Evolutionary conservation across 2,888 invertebrate genomes (phyloP).

Genomic region (Ochropleura leucogaster): DNA sequence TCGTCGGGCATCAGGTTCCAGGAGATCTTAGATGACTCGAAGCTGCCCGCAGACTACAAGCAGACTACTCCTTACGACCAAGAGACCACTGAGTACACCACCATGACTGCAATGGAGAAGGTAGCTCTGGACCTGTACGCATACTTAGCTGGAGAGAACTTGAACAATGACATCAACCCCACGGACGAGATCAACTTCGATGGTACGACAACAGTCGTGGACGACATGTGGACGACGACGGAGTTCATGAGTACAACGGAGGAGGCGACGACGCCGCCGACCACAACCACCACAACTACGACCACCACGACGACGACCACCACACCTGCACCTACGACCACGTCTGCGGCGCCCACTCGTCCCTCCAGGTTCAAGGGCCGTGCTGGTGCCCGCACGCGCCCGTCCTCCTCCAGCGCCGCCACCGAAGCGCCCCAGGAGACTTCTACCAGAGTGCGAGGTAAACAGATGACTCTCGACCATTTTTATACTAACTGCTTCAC

Average conservation of each 20-base stretch:
- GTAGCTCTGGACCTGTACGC: slow-evolving; percentile 96
- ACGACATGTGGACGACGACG: slow-evolving; percentile 85
- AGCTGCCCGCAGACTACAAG: slow-evolving; percentile 84
- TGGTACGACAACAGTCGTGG: slow-evolving; percentile 81
- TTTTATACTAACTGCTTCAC: slow-evolving; percentile 57
- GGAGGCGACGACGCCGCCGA: slow-evolving; percentile 88
- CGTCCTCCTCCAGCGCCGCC: slow-evolving; percentile 78
- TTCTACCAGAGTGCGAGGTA: slow-evolving; percentile 88
- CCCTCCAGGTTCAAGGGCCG: slow-evolving; percentile 87
- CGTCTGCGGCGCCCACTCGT: slow-evolving; percentile 83
- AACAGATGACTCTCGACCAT: slow-evolving; percentile 56
- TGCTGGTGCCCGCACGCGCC: slow-evolving; percentile 83
- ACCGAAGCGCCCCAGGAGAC: slow-evolving; percentile 87
- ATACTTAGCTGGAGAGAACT: slow-evolving; percentile 92
- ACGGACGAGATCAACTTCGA: slow-evolving; percentile 80
- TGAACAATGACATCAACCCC: slow-evolving; percentile 90
- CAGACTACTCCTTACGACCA: slow-evolving; percentile 84
- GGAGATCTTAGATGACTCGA: slow-evolving; percentile 85
- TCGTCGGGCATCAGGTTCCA: slow-evolving; percentile 82
- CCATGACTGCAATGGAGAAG: slow-evolving; percentile 94
- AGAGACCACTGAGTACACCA: slow-evolving; percentile 91
- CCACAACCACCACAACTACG: slow-evolving; percentile 90
- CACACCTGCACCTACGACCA: slow-evolving; percentile 87
- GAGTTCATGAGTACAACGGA: slow-evolving; percentile 86
- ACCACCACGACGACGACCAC: slow-evolving; percentile 90